Conservation (phyloP, 1,140 invertebrate species). For the Trinorchestia longiramus region DNA sequence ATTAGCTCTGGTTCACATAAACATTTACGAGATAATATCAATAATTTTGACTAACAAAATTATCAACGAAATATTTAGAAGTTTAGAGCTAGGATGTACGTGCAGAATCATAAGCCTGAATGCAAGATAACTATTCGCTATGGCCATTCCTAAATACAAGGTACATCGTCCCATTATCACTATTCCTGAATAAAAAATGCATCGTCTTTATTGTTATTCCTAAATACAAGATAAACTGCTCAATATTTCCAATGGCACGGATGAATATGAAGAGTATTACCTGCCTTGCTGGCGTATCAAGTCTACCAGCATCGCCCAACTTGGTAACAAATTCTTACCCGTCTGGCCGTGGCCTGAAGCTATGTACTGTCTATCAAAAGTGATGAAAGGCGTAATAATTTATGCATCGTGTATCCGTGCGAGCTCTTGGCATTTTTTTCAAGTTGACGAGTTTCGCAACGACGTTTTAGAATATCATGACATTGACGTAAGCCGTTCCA, state of each 20-base stretch:
- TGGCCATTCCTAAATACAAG: too few species aligned
- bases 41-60: not conserved
- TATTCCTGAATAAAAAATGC: too few species aligned
- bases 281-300: not conserved
- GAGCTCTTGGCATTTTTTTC: not conserved
- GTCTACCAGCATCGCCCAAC: not conserved
- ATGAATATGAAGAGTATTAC: not conserved
- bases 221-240: not conserved
- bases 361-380: not conserved
- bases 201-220: too few species aligned
- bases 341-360: not conserved
- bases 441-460: not conserved
- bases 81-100: not conserved
- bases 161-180: too few species aligned
- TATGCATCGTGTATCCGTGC: not conserved
- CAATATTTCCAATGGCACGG: not conserved
- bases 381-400: not conserved
- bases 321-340: not conserved
- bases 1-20: not conserved
- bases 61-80: not conserved
- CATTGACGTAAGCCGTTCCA: not conserved
- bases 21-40: not conserved
- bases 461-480: not conserved
- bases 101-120: not conserved
- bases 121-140: not conserved